Conservation (phyloP, 2,113 vertebrate species). For the Peromyscus californicus region DNA sequence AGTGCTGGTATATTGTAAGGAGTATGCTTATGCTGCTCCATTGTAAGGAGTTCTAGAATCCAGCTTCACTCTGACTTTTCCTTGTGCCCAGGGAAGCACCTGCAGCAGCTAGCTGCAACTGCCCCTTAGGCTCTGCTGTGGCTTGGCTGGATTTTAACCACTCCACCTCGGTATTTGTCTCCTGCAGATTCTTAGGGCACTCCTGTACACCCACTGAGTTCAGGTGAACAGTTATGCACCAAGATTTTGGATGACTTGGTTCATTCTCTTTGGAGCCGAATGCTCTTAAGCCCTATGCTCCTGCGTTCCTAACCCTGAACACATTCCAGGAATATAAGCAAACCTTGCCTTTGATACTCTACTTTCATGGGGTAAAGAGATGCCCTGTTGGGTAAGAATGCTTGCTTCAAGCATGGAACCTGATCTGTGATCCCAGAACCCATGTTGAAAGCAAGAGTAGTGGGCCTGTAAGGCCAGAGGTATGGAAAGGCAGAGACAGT, state of each 20-base stretch:
- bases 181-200: neutral
- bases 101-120: rapidly evolving
- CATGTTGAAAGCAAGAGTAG: neutral
- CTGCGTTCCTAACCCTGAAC: neutral
- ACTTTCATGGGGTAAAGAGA: neutral
- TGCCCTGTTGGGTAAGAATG: neutral
- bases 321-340: neutral
- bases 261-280: neutral
- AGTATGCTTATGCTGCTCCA: rapidly evolving
- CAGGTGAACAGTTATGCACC: neutral
- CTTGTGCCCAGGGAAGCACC: neutral
- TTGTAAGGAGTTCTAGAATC: neutral
- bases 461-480: no score
- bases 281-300: neutral
- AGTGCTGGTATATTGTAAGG: no score
- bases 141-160: neutral
- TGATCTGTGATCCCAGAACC: neutral
- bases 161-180: neutral
- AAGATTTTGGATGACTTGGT: neutral
- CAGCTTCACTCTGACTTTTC: neutral
- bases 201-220: neutral
- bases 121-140: neutral
- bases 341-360: neutral
- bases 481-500: neutral
- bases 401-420: neutral